Evolutionary conservation across 2,888 invertebrate species (phyloP), one percentile per base, ranked within the genome.

Genomic region (Carpatolechia fugitivella): DNA sequence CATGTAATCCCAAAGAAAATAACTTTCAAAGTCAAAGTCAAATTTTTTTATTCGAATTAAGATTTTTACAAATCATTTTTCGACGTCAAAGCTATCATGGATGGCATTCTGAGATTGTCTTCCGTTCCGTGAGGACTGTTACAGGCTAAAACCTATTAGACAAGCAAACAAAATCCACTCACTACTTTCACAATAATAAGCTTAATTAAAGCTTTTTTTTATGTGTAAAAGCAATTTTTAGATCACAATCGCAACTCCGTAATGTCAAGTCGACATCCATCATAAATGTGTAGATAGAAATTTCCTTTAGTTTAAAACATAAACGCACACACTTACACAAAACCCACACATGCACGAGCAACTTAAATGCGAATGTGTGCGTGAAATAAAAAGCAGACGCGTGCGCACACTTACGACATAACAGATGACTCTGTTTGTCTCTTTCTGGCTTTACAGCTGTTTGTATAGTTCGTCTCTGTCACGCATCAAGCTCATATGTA

Each of bases 231-330:
- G 56, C 63, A 66, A 73, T 71, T 74, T 70, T 56, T 54, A 68
- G 74, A 78, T 78, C 63, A 54, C 52, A 64, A 76, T 72, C 73
- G 60, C 24, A 36, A 60, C 36, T 18, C 35, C 65, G 61, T 70
- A 68, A 74, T 80, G 80, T 80, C 82, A 78, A 74, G 70, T 68
- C 63, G 60, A 60, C 72, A 77, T 78, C 68, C 70, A 76, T 80
- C 77, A 72, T 60, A 65, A 11, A 57, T 41, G 20, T 48, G 52
- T 64, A 66, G 78, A n/a, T 80, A 83, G 83, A 85, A 82, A 79
- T 79, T 82, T 85, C 86, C 82, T 81, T 80, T 81, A 24, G n/a
- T n/a, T n/a, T n/a, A 76, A 72, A 65, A 63, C 58, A 64, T 20
- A 20, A 36, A 29, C 13, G 60, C 56, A 59, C 52, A 56, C 65